Percentiles rank a stretch among this genome's conserved stretches.
Evolutionary conservation across 1,140 invertebrate species (phyloP).

Genomic region (Bathynomus jamesi): DNA sequence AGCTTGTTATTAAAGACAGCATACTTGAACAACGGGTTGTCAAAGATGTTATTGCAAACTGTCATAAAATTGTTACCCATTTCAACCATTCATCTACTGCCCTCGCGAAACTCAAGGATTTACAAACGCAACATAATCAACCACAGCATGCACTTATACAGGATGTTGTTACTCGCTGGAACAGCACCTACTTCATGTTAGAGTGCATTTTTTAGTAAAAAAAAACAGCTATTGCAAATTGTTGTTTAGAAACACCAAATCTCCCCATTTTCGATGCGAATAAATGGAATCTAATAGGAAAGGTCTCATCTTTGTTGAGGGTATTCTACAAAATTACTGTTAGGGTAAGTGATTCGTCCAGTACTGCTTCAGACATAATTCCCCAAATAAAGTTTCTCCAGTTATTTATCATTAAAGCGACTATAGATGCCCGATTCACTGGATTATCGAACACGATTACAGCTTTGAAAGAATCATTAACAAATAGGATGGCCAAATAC

Average conservation of each 20-base stretch:
- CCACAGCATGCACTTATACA: conserved; percentile 33
- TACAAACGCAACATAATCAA: conserved; percentile 29
- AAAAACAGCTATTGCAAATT: conserved; percentile 18
- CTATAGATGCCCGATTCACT: not conserved
- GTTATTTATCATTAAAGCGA: not conserved
- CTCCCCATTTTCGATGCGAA: not conserved
- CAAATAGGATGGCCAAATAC: not conserved
- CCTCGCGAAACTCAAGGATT: conserved; percentile 16
- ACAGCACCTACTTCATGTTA: conserved; percentile 38
- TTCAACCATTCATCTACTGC: conserved; percentile 14
- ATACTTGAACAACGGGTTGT: conserved; percentile 18
- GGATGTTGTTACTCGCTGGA: conserved; percentile 38
- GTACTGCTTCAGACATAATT: not conserved
- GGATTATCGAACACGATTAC: not conserved
- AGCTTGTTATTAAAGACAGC: conserved; percentile 16
- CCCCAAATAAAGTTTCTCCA: not conserved
- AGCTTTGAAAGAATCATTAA: not conserved
- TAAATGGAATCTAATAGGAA: not conserved
- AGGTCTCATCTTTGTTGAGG: not conserved
- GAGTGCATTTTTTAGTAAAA: conserved; percentile 32
- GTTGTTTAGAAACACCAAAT: conserved; percentile 1
- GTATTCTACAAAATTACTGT: not conserved
- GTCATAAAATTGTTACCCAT: conserved; percentile 10
- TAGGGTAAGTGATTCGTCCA: not conserved
- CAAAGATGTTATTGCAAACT: conserved; percentile 18